These are phyloP conservation scores for Rhinoderma darwinii DNA, from an alignment of 2,113 vertebrate species.

Conservation along the genomic window DNA sequence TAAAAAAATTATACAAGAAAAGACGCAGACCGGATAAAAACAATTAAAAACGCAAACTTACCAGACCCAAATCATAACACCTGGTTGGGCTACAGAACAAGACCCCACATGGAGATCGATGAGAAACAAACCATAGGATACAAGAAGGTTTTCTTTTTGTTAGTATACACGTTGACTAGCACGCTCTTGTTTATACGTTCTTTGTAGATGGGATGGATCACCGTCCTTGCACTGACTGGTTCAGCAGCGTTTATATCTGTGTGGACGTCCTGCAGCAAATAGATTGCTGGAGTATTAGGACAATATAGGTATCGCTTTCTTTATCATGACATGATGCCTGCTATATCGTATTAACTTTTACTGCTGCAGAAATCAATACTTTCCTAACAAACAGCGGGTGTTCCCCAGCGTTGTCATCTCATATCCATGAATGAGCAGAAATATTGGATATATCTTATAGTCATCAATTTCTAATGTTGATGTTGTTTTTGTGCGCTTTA, in stretches of 20 bases:
- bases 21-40: no score
- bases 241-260: not conserved
- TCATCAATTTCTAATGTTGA: not conserved
- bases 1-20: no score
- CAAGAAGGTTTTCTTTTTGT: no score
- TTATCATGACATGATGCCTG: conserved; percentile 47
- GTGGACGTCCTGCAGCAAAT: not conserved
- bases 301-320: not conserved
- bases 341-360: conserved; percentile 29
- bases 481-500: not conserved
- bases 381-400: not conserved
- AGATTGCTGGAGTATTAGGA: not conserved
- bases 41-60: no score
- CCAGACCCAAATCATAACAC: no score
- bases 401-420: not conserved
- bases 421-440: not conserved
- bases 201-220: no score
- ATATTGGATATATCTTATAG: not conserved
- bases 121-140: no score
- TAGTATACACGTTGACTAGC: no score
- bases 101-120: no score
- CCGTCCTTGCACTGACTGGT: not conserved
- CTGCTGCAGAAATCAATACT: conserved; percentile 33
- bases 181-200: no score
- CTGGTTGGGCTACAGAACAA: no score